Base-by-base conservation (phyloP, 2,113 vertebrate genomes). In the Tragelaphus strepsiceros region DNA sequence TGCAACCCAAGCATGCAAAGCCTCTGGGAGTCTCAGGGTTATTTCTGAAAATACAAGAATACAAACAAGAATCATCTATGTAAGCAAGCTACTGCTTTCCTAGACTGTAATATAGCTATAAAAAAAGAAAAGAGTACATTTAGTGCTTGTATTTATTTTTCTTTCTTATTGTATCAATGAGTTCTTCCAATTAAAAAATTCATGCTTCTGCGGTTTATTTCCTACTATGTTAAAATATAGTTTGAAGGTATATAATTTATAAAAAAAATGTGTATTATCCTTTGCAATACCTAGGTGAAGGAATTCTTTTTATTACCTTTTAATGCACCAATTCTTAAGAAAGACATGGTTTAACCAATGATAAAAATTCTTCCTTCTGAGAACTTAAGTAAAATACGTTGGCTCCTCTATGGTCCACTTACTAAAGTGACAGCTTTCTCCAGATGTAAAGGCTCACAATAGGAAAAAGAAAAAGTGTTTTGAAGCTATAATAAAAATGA, bases 1-100 rank as follows among this genome's bases (percentile, higher is more conserved):
- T 7, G n/a, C 22, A 81, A 77, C 3, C 2, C 19, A 54, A 67
- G 9, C 21, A 82, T 43, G 2, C 35, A 88, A 94, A 97, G 32
- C 7, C 22, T 95, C 26, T 26, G 11, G 67, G 22, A 78, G 17
- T 78, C 62, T 90, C 46, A 54, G 35, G 14, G 53, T 84, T 80
- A 93, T 51, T 64, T 74, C 80, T 91, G n/a, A 96, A 95, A 96
- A 78, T 85, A 32, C 87, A 89, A 71, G 22, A 77, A 46, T 88
- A 77, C 26, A 49, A 74, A n/a, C 11, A 49, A 58, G 46, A 84
- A 51, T 74, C 6, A 46, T 82, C 14, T 61, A 58, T 86, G 62
- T 61, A 17, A 95, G 17, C 46, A 90, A 82, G 11, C 22, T 61
- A 13, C 11, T 59, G 7, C 4, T 82, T 74, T 53, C 5, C 14